These are phyloP conservation scores for Erynnis tages DNA, from an alignment of 2,888 invertebrate species.

Conservation along the genomic window DNA sequence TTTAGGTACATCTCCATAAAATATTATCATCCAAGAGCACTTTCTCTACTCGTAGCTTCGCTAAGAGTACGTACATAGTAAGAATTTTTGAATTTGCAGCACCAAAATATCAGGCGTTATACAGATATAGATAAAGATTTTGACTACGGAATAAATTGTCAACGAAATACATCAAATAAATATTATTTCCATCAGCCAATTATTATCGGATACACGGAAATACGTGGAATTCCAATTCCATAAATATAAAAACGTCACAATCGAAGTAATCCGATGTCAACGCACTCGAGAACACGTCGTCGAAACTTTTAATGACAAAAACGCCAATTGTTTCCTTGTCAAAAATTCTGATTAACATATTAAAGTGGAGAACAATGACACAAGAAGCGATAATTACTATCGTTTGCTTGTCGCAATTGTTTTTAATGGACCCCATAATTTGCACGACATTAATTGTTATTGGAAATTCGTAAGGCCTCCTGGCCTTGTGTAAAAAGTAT, in stretches of 20 bases:
- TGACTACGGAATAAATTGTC: too few species aligned
- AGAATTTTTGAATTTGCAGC: too few species aligned
- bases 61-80: too few species aligned
- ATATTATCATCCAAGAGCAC: too few species aligned
- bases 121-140: too few species aligned
- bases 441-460: conserved; percentile 1
- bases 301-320: conserved; percentile 4
- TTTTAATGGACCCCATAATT: conserved; percentile 21
- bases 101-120: too few species aligned
- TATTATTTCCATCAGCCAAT: neutral
- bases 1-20: too few species aligned
- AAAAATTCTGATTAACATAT: conserved; percentile 21
- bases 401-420: conserved; percentile 29
- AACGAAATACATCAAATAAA: neutral
- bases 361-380: conserved; percentile 19
- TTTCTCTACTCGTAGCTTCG: too few species aligned
- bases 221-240: conserved; percentile 1
- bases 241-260: conserved; percentile 12
- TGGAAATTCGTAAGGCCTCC: neutral
- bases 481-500: neutral
- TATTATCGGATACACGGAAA: neutral
- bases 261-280: conserved; percentile 2
- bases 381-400: conserved; percentile 28
- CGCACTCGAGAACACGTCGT: conserved; percentile 5
- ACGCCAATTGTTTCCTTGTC: conserved; percentile 11